Percentiles rank a stretch among this genome's conserved stretches.
Conservation (phyloP, 2,888 invertebrate genomes). For the Drymonia ruficornis region DNA sequence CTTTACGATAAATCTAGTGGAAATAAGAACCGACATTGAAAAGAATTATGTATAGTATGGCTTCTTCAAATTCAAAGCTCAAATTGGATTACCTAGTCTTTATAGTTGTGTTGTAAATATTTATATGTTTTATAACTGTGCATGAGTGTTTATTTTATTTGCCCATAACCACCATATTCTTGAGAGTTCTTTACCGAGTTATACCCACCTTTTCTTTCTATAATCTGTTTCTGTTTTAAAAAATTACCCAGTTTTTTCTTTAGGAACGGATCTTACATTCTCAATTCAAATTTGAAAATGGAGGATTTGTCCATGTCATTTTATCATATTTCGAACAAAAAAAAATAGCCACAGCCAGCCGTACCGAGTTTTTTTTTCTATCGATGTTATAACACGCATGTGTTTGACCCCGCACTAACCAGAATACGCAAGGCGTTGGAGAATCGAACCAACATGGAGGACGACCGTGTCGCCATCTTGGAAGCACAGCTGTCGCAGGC, state of each 20-base stretch:
- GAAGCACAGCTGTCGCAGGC: conserved; percentile 99
- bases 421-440: conserved; percentile 99
- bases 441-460: conserved; percentile 99
- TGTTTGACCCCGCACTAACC: conserved; percentile 84
- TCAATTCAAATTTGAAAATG: conserved; percentile 20
- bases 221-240: conserved; percentile 31
- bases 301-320: conserved; percentile 26
- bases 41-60: conserved; percentile 24
- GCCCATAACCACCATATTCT: conserved; percentile 75
- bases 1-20: conserved; percentile 9
- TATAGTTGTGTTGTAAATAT: conserved; percentile 38
- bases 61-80: conserved; percentile 54
- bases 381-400: conserved; percentile 83
- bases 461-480: conserved; percentile 98
- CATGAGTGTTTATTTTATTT: conserved; percentile 65
- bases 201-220: conserved; percentile 21
- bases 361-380: conserved; percentile 45
- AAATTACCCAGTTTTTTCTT: conserved; percentile 17
- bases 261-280: conserved; percentile 31
- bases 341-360: conserved; percentile 40
- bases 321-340: conserved; percentile 11
- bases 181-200: conserved; percentile 41
- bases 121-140: conserved; percentile 44
- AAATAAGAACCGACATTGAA: conserved; percentile 24
- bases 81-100: conserved; percentile 48